These are phyloP conservation scores for Microplitis demolitor DNA, from an alignment of 1,140 invertebrate genomes.

Conservation along the genomic window DNA sequence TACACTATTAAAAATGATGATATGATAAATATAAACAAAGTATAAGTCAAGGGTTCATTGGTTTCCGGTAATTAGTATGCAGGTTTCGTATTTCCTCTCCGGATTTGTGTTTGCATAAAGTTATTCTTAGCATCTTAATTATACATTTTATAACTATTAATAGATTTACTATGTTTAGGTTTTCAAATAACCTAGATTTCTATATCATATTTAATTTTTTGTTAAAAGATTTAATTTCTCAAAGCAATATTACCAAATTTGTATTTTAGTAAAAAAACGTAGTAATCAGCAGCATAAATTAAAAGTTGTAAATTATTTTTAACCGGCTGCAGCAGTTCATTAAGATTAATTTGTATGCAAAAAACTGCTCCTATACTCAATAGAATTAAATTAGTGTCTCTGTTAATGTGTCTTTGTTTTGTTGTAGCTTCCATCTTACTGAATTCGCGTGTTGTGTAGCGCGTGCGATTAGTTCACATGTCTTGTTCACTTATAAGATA, in stretches of 20 bases:
- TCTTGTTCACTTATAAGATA: constrained; percentile 20
- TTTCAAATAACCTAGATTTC: no score
- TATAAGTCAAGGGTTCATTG: constrained; percentile 31
- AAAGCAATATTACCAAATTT: background rate
- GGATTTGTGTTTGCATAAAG: constrained; percentile 35
- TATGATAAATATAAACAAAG: constrained; percentile 15
- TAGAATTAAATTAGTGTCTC: constrained; percentile 1
- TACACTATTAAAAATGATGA: background rate
- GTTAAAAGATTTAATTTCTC: background rate
- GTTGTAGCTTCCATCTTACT: background rate
- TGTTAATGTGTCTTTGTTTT: background rate
- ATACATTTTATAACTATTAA: background rate
- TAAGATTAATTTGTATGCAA: constrained; percentile 6
- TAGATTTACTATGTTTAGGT: background rate
- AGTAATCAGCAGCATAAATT: background rate
- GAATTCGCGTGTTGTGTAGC: background rate
- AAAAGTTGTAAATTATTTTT: background rate
- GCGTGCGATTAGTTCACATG: constrained; percentile 18
- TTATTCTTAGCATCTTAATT: constrained; percentile 43
- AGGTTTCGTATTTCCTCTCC: constrained; percentile 44
- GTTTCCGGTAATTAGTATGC: constrained; percentile 55
- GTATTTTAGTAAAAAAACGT: background rate
- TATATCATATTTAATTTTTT: background rate
- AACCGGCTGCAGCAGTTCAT: background rate
- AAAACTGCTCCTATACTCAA: background rate